Base-by-base conservation (phyloP, 2,888 invertebrate genomes). In the Bimastos eiseni region DNA sequence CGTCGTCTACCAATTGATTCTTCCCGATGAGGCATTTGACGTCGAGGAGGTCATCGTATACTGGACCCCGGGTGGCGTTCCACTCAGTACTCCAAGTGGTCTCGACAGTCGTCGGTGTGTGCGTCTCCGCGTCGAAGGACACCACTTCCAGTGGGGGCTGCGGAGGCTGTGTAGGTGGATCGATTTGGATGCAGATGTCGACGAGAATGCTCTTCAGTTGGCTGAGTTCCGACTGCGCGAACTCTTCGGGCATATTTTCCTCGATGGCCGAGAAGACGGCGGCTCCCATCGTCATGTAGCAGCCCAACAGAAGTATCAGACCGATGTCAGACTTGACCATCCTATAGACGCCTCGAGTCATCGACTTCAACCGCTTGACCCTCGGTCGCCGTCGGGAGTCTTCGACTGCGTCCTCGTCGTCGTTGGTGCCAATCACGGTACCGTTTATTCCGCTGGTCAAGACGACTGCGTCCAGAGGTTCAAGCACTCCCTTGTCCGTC, bases 321-420 rank as follows among this genome's bases (percentile, higher is more conserved):
- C 91, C 91, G 19, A 91, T 30, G 55, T 91, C 89, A 8, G 91
- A 91, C 89, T 91, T 91, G 0, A 91, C 91, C 36, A 91, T 30
- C 5, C 24, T 84, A 90, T 90, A 91, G n/a, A 90, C 33, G 37
- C 86, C 86, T 24, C 13, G 86, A 24, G 86, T 86, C 86, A 86
- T 36, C 36, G 86, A 86, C 86, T 86, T 34, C 34, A 86, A 11
- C 24, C 34, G 86, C 36, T 1, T 34, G 36, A 36, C 1, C 2
- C 37, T 13, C 11, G 86, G 34, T 13, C 34, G 34, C 36, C 4
- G 36, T 8, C 2, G 36, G 1, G 19, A 1, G 34, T 21, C 37
- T 24, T 86, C 86, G n/a, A 36, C 13, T 34, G 24, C 37, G 21
- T 33, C 21, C 37, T 36, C 19, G 21, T 37, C 86, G 36, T 36